A percentile compares a stretch with the other conserved stretches of the same genome.
phyloP scores from a whole-genome alignment of 2,113 vertebrate species.

The Oceanites oceanicus region DNA sequence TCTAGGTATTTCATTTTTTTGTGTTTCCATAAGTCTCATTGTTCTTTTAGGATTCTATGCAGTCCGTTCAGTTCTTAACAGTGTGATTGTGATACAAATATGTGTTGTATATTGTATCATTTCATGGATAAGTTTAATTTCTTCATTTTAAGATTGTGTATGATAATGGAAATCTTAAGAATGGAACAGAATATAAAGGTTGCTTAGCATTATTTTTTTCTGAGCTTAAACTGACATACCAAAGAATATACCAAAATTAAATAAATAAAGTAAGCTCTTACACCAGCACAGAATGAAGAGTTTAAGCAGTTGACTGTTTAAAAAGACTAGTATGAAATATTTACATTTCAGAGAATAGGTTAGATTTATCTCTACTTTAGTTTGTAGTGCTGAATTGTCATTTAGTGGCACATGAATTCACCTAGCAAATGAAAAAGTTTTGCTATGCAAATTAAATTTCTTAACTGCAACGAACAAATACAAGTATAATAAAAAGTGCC shows the following conservation, averaged over 20 bases:
- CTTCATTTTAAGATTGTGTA: not conserved
- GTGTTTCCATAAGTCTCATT: not conserved
- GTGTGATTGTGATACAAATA: not conserved
- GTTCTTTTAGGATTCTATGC: not conserved
- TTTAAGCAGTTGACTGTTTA: not conserved
- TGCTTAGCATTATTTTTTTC: not conserved
- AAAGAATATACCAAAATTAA: not conserved
- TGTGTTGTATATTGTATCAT: not conserved
- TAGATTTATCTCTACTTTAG: not conserved
- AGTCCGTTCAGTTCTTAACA: not conserved
- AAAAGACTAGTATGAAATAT: not conserved
- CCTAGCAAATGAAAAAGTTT: not conserved
- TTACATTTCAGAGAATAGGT: not conserved
- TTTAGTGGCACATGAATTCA: not conserved
- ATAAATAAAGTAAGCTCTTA: not conserved
- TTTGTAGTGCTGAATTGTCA: not conserved
- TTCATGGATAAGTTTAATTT: not conserved
- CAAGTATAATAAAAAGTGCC: not conserved
- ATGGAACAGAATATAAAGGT: not conserved
- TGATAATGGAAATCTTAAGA: not conserved
- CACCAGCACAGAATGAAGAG: not conserved
- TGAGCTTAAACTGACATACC: not conserved
- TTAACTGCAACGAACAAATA: not conserved
- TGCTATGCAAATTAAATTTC: not conserved
- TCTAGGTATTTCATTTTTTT: not conserved